Evolutionary conservation across 2,888 invertebrate genomes (phyloP).

Genomic region (Aquatica leii): DNA sequence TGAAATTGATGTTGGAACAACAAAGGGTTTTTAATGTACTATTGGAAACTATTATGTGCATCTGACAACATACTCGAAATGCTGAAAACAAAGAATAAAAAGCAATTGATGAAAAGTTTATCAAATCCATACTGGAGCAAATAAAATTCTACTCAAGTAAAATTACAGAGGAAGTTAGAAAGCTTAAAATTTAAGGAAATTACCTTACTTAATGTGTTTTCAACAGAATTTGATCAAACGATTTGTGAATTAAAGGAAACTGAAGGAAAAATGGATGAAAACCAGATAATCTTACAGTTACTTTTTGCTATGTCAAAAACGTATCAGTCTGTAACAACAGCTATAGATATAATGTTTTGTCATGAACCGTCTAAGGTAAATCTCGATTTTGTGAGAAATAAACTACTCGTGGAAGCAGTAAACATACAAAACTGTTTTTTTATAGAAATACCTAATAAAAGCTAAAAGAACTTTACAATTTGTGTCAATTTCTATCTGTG

Average conservation of each 20-base stretch:
- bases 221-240: slow-evolving; percentile 30
- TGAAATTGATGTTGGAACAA: too few species aligned
- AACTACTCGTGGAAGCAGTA: slow-evolving; percentile 26
- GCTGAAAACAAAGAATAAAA: slow-evolving; percentile 37
- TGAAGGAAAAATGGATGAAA: slow-evolving; percentile 20
- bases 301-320: slow-evolving; percentile 29
- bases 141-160: neutral
- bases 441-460: slow-evolving; percentile 25
- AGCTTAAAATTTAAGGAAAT: neutral
- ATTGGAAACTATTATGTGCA: slow-evolving; percentile 25
- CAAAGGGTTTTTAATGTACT: too few species aligned
- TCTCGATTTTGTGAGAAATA: slow-evolving; percentile 22
- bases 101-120: slow-evolving; percentile 32
- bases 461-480: slow-evolving; percentile 31
- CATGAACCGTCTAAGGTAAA: neutral
- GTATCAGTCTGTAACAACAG: too few species aligned
- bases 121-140: slow-evolving; percentile 3
- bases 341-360: slow-evolving; percentile 28
- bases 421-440: slow-evolving; percentile 26
- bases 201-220: too few species aligned
- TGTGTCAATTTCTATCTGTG: slow-evolving; percentile 35
- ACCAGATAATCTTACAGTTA: slow-evolving; percentile 31
- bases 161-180: too few species aligned
- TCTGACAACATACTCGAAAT: slow-evolving; percentile 38
- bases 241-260: slow-evolving; percentile 30